These are phyloP conservation scores for Ciconia boyciana DNA, from an alignment of 2,113 vertebrate genomes.

Conservation along the genomic window DNA sequence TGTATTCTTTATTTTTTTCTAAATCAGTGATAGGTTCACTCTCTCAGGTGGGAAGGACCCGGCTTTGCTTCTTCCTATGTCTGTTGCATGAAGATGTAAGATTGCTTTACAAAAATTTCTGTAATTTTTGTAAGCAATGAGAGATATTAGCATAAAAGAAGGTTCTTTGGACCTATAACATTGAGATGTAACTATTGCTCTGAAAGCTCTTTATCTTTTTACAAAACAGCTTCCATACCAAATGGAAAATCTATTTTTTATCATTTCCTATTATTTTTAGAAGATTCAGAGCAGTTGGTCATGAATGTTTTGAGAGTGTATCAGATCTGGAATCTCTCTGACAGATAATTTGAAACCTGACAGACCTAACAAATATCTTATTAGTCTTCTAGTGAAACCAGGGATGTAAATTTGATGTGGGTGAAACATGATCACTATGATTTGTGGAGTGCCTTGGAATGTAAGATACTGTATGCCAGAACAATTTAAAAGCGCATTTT, in stretches of 20 bases:
- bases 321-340: background rate
- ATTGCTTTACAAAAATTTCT: background rate
- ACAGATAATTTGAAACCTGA: background rate
- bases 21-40: background rate
- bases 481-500: conserved; percentile 34
- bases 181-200: background rate
- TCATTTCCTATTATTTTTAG: background rate
- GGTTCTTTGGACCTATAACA: background rate
- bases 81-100: background rate
- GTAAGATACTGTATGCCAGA: background rate
- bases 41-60: background rate
- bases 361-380: background rate
- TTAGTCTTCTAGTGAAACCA: background rate
- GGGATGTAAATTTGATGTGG: background rate
- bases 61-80: background rate
- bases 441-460: conserved; percentile 12
- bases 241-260: background rate
- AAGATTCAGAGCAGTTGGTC: background rate
- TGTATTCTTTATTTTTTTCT: background rate
- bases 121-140: background rate
- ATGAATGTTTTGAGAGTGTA: background rate
- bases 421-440: background rate
- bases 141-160: background rate
- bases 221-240: background rate
- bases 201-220: background rate